These are phyloP conservation scores for Heliconius hewitsoni DNA, from an alignment of 1,140 invertebrate species.

Conservation along the genomic window DNA sequence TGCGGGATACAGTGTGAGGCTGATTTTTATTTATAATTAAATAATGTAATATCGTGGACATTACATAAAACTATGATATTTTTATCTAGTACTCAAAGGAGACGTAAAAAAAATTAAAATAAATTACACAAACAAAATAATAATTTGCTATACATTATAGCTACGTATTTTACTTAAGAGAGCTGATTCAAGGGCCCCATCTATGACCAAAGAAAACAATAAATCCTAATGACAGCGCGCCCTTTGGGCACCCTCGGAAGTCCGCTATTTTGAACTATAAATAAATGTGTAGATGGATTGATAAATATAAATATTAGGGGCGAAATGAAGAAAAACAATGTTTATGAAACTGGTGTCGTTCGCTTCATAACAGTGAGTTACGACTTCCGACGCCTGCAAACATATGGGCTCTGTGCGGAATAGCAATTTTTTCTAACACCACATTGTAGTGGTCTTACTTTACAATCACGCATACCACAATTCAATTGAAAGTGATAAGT, in stretches of 20 bases:
- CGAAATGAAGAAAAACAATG: conserved; percentile 81
- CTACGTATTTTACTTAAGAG: conserved; percentile 53
- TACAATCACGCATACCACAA: conserved; percentile 7
- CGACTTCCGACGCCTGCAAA: conserved; percentile 76
- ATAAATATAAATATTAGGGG: conserved; percentile 82
- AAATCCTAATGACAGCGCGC: conserved; percentile 76
- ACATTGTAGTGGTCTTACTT: conserved; percentile 23
- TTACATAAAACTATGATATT: too few species aligned
- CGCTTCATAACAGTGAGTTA: conserved; percentile 80
- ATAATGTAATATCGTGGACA: too few species aligned
- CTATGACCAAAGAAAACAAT: conserved; percentile 76
- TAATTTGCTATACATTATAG: conserved; percentile 26
- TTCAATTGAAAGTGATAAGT: too few species aligned
- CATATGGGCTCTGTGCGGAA: conserved; percentile 71
- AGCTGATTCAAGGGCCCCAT: conserved; percentile 52
- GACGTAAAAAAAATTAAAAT: neutral
- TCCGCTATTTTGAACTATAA: conserved; percentile 78
- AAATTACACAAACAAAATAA: neutral
- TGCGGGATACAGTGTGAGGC: too few species aligned
- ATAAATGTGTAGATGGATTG: conserved; percentile 81
- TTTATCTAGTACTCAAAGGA: too few species aligned
- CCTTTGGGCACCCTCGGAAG: conserved; percentile 71
- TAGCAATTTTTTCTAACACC: conserved; percentile 65
- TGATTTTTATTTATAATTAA: too few species aligned
- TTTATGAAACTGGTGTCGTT: conserved; percentile 81